Evolutionary conservation across 1,140 invertebrate species (phyloP), one percentile per base, ranked within the genome.

Genomic region (Zaprionus tsacasi): DNA sequence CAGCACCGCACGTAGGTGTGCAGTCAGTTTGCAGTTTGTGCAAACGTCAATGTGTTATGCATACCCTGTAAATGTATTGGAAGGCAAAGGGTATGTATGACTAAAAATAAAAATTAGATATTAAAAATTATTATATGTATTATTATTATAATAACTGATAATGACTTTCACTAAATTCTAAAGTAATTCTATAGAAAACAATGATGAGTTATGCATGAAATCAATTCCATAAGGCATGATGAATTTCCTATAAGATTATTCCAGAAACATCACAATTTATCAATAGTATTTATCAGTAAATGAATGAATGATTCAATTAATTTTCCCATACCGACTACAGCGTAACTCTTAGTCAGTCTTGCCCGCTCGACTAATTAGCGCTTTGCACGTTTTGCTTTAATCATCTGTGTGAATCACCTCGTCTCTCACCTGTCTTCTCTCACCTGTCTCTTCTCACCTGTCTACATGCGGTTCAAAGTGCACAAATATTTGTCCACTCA

Each of bases 401-500:
- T 81, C 68, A 65, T 73, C 43, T 69, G 71, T 64, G 64, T 82
- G 81, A 82, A 58, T 82, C 81, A 83, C 78, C 52, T 17, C 6
- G 30, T 45, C 17, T 7, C 38, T 33, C 43, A 58, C 11, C 21
- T 43, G 35, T 45, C 43, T 7, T 25, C 17, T 48, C 61, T 64
- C 40, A 40, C 40, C 59, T 35, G 36, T 30, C 54, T 38, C 48
- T n/a, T 35, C 35, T 57, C 40, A 36, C 40, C 27, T 25, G 17
- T 33, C 27, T 5, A 17, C 15, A n/a, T 56, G 30, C 43, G 70
- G 65, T 70, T 78, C 78, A 78, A 66, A 85, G 74, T 85, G 66
- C 81, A 81, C 81, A 83, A 81, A 78, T 81, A 85, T 85, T 83
- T 79, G 76, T 58, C 70, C 71, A 77, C 58, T 78, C 78, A 83